Percentiles rank a stretch among this genome's conserved stretches.
phyloP scores from a whole-genome alignment of 1,140 invertebrate species.

The Diploscapter pachys region DNA sequence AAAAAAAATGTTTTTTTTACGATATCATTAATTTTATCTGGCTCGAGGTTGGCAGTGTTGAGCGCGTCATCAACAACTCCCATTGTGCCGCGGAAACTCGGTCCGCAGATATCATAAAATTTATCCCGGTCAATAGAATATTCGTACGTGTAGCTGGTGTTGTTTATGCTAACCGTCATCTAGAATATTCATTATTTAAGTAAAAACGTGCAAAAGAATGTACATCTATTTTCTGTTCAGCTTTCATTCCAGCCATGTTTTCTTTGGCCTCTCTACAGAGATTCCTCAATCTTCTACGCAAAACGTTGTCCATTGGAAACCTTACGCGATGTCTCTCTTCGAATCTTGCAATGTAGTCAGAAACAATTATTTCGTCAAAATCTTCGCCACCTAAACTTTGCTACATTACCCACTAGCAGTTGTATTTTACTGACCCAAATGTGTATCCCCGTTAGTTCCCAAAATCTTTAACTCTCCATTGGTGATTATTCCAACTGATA shows the following conservation, averaged over 20 bases:
- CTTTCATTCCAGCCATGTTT: slow-evolving; percentile 71
- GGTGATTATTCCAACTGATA: neutral
- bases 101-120: slow-evolving; percentile 87
- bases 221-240: neutral
- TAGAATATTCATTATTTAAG: neutral
- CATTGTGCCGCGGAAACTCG: slow-evolving; percentile 67
- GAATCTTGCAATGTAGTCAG: slow-evolving; percentile 66
- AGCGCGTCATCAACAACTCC: slow-evolving; percentile 20
- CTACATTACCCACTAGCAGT: no score
- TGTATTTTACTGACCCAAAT: slow-evolving; percentile 1
- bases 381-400: slow-evolving; percentile 63
- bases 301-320: slow-evolving; percentile 62
- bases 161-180: slow-evolving; percentile 70
- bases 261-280: slow-evolving; percentile 69
- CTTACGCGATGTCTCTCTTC: slow-evolving; percentile 66
- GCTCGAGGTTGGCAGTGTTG: slow-evolving; percentile 26
- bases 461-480: slow-evolving; percentile 65
- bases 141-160: slow-evolving; percentile 86
- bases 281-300: slow-evolving; percentile 64
- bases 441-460: slow-evolving; percentile 80
- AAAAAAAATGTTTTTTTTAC: slow-evolving; percentile 59
- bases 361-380: slow-evolving; percentile 66
- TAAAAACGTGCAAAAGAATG: slow-evolving; percentile 1
- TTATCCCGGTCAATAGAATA: slow-evolving; percentile 89
- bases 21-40: slow-evolving; percentile 71